Evolutionary conservation across 2,797 vertebrate species (phyloP).

Genomic region (Alfaro cultratus): DNA sequence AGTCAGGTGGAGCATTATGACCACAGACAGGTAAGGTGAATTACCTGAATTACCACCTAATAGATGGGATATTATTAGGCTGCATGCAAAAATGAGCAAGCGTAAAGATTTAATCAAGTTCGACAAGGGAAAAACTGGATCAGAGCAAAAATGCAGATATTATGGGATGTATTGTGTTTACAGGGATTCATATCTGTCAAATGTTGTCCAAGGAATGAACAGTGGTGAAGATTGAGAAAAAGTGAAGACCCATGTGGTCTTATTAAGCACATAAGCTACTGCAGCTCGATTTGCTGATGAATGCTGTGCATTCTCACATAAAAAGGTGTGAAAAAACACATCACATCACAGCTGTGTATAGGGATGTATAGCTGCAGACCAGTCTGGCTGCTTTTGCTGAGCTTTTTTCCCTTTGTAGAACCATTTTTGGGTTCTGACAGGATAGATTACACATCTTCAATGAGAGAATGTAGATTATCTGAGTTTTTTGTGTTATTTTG

Average conservation of each 20-base stretch:
- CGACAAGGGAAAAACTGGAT: background rate
- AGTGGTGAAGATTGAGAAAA: background rate
- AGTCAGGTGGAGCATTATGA: background rate
- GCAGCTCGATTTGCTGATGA: background rate
- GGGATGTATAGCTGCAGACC: background rate
- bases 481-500: background rate
- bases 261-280: background rate
- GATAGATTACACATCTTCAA: background rate
- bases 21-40: background rate
- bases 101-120: background rate
- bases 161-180: background rate
- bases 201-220: background rate
- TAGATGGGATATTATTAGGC: background rate
- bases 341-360: background rate
- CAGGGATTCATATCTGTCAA: background rate
- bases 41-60: background rate
- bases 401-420: background rate
- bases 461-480: background rate
- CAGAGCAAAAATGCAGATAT: background rate
- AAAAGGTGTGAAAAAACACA: background rate
- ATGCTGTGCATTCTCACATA: background rate
- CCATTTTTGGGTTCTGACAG: background rate
- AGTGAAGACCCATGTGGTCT: background rate
- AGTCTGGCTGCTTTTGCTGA: background rate
- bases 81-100: background rate